Evolutionary conservation across 2,888 invertebrate species (phyloP), one percentile per base, ranked within the genome.

Genomic region (Halictus ligatus): DNA sequence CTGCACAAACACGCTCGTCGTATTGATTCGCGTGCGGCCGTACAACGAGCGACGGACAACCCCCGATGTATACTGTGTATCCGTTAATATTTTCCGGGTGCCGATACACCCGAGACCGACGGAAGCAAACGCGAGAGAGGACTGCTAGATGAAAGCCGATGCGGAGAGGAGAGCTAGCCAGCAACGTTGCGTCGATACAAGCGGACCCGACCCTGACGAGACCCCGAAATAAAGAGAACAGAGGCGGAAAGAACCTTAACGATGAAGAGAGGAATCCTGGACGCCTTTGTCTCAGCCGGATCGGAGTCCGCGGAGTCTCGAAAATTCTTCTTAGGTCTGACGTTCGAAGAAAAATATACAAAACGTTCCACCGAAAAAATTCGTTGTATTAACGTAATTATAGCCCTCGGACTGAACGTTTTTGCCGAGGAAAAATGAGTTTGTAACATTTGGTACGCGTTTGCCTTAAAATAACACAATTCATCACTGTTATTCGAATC

Each of bases 1-100:
- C 73, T 81, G 58, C 69, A 74, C 58, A 58, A 78, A 76, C 76
- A 74, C 69, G 54, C 50, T 25, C 72, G 84, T 64, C 88, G 83
- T 93, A 93, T 93, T 91, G 93, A 93, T 93, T 93, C 90, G 90
- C 83, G 88, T 88, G 88, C 48, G 88, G 85, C n/a, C 89, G 90
- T 85, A 92, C 90, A 92, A 92, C 91, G 89, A 91, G 85, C 88
- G 90, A 88, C 91, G 89, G 89, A 78, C 78, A 69, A 25, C n/a
- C 50, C 76, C 87, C 81, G 79, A 78, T 35, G 35, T 83, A 79
- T 83, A 74, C 48, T 89, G 84, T 88, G 84, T 86, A 91, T 91
- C 91, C 92, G 91, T 92, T 93, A 92, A 90, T 92, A 91, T 91
- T 92, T 92, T 83, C 88, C 80, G 71, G 81, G 29, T 75, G 78